Evolutionary conservation across 2,888 invertebrate genomes (phyloP), one percentile per base, ranked within the genome.

Genomic region (Scotopteryx bipunctaria): DNA sequence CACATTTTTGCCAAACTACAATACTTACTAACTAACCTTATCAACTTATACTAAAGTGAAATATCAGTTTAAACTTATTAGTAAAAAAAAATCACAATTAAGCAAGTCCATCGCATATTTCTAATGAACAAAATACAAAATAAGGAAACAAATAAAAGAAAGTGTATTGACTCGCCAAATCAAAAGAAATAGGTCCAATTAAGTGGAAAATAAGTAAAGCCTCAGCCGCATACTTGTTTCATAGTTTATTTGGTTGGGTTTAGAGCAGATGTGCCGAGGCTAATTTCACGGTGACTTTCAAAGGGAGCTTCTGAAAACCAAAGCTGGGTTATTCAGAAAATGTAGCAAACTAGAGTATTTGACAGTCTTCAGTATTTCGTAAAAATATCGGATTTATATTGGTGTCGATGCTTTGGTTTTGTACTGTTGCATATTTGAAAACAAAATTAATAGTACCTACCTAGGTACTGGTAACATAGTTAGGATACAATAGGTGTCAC

Each of bases 231-330:
- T 61, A 56, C 55, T 47, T 52, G 57, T 62, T 62, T 61, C 36
- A 49, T 57, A 60, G 64, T 72, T 69, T 67, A 69, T 72, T 67
- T 64, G 38, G 61, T 63, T 56, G 58, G 53, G 62, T 62, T 66
- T 60, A 57, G 55, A 68, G 63, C 61, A 64, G 65, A 68, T 68
- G 66, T 62, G 70, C 66, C 63, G 60, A 64, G 62, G 67, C 69
- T 78, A 76, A 79, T 78, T 78, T 78, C 67, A 75, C 70, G 69
- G 70, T 50, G 70, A 66, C 71, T 75, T 74, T 76, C 59, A 76
- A 71, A 71, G 67, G 67, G 71, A 71, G 63, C 63, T 59, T 57
- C 62, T 55, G 63, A 64, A 71, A 77, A 75, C 73, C 70, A 71
- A 76, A 73, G 69, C 65, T 58, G 55, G 59, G 64, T 66, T 64